phyloP scores from a whole-genome alignment of 2,797 vertebrate genomes.

The Cossypha heuglini region DNA sequence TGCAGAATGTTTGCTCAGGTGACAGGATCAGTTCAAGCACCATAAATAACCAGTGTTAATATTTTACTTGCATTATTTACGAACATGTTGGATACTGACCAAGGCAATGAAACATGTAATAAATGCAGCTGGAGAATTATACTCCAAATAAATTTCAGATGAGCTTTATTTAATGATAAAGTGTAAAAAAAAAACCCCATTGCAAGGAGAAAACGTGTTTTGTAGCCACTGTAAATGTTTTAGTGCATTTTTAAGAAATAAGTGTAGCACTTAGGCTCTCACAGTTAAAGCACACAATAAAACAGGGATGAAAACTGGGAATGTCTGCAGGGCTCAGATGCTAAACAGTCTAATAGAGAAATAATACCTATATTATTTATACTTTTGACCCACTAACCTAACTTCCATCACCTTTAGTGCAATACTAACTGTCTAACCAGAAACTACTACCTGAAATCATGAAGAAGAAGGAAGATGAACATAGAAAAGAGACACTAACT shows the following conservation, averaged over 20 bases:
- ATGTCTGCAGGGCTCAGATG: neutral
- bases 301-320: neutral
- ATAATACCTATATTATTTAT: too few species aligned
- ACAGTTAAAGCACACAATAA: neutral
- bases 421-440: too few species aligned
- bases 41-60: conserved; percentile 38
- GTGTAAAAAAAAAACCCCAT: neutral
- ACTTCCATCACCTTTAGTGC: too few species aligned
- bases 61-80: conserved; percentile 25
- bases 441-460: too few species aligned
- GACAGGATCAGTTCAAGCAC: neutral
- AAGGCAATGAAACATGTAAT: conserved; percentile 7
- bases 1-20: neutral
- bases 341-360: too few species aligned
- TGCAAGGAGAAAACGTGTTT: neutral
- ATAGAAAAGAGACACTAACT: too few species aligned
- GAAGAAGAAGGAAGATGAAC: too few species aligned
- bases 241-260: conserved; percentile 34
- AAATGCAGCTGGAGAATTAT: conserved; percentile 46
- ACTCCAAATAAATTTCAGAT: conserved; percentile 38
- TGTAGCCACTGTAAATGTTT: conserved; percentile 47
- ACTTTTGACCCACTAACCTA: too few species aligned
- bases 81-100: neutral
- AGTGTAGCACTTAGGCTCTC: neutral
- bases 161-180: conserved; percentile 52